Percentiles rank a stretch among this genome's conserved stretches.
Evolutionary conservation across 2,888 invertebrate genomes (phyloP).

Genomic region (Epinotia bilunana): DNA sequence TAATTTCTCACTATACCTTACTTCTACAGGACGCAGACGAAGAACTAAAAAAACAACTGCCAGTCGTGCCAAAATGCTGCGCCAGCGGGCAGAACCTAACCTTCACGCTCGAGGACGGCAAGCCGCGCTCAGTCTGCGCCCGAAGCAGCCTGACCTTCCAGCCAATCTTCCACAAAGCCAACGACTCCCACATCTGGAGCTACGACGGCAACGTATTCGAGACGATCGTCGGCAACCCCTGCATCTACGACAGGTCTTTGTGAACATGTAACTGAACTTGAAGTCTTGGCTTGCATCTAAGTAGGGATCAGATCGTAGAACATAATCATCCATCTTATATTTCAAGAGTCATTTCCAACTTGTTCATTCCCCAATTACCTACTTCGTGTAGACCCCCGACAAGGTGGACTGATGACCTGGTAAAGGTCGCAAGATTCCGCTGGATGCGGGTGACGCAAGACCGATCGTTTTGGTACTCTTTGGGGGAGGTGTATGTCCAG

Average conservation of each 20-base stretch:
- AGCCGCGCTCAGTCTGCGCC: constrained; percentile 64
- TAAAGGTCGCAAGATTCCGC: too few species aligned
- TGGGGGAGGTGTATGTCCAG: too few species aligned
- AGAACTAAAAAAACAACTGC: constrained; percentile 69
- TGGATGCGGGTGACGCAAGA: too few species aligned
- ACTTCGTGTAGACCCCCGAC: too few species aligned
- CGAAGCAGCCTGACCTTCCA: constrained; percentile 75
- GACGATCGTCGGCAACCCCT: constrained; percentile 84
- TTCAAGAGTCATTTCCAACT: too few species aligned
- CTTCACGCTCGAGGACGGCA: constrained; percentile 62
- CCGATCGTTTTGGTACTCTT: too few species aligned
- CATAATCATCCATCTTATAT: too few species aligned
- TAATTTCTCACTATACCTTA: constrained; percentile 40
- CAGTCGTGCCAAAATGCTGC: constrained; percentile 82
- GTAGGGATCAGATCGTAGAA: too few species aligned
- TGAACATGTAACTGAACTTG: constrained; percentile 44
- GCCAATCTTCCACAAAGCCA: constrained; percentile 81
- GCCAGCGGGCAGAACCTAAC: constrained; percentile 79
- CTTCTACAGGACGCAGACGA: constrained; percentile 59
- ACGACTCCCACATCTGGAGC: constrained; percentile 77
- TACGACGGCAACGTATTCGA: constrained; percentile 79
- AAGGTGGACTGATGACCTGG: too few species aligned
- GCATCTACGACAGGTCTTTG: constrained; percentile 79
- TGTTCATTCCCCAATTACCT: too few species aligned
- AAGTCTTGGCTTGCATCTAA: constrained; percentile 19